These are phyloP conservation scores for Rhinoraja longicauda DNA, from an alignment of 2,797 vertebrate species.

Conservation along the genomic window DNA sequence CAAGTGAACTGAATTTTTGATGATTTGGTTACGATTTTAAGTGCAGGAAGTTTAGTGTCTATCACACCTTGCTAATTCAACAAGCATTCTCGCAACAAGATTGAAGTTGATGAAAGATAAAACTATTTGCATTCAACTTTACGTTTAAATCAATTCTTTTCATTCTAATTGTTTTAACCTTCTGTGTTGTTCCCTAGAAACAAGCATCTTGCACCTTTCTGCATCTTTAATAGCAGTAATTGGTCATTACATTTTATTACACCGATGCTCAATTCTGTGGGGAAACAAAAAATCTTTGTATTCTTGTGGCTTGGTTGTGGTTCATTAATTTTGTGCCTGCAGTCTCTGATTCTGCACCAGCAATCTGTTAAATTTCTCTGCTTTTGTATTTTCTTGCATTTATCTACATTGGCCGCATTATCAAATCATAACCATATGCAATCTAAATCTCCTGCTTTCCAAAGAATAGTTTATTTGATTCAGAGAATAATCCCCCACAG, in stretches of 20 bases:
- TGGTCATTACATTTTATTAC: not conserved
- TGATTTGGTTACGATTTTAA: not conserved
- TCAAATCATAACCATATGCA: no score
- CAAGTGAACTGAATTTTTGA: not conserved
- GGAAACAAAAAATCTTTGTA: not conserved
- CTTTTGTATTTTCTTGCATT: not conserved
- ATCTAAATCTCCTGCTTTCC: not conserved
- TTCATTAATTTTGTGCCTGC: not conserved
- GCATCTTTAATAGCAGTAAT: not conserved
- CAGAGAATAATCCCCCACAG: not conserved
- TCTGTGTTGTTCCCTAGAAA: not conserved
- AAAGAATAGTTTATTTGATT: not conserved
- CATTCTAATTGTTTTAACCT: not conserved
- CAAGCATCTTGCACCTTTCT: not conserved
- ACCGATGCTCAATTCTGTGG: not conserved
- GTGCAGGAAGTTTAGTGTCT: not conserved
- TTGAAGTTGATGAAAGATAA: not conserved
- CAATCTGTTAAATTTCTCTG: not conserved
- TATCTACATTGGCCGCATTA: not conserved
- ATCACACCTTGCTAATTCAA: not conserved
- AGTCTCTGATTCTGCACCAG: not conserved
- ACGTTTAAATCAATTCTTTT: not conserved
- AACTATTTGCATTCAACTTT: not conserved
- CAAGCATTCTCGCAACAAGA: not conserved
- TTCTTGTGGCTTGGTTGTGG: not conserved